Base-by-base conservation (phyloP, 2,797 vertebrate species). In the Adrianichthys oophorus region DNA sequence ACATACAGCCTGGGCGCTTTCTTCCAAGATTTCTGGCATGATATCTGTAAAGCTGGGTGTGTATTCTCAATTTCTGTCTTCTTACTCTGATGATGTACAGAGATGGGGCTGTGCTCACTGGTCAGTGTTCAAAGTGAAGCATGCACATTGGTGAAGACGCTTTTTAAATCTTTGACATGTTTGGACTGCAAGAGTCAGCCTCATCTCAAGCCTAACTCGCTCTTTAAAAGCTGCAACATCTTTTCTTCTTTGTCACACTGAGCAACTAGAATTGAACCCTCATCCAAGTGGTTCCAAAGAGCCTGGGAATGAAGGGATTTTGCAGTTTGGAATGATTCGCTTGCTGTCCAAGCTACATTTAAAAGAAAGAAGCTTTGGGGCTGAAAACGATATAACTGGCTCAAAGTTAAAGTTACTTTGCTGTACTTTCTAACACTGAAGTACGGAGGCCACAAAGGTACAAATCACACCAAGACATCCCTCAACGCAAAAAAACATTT, bases 1-100 rank as follows among this genome's bases (percentile, higher is more conserved):
- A 87, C 94, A 84, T 93, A 91, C 92, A 92, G 93, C 82, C 91
- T 98, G 86, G 93, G 93, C 72, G 56, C 94, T 87, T 91, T 98
- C 94, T 95, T 98, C 95, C 95, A 94, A 93, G 94, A 95, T 90
- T 95, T 99, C 92, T 99, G 96, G 95, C 95, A 93, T 91, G 95
- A 95, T 92, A 93, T 95, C 94, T 97, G 95, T 94, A 95, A 96
- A 94, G 94, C 95, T 90, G 95, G 97, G 97, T 99, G 95, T 95
- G 97, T 98, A 96, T 95, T 93, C 92, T 90, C 46, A 48, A 81
- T 86, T 88, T 72, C 68, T 83, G 56, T 70, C 72, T 73, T 78
- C 57, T 48, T 72, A 56, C 52, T 29, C 2, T 79, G 51, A 71
- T 59, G 49, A 4, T 90, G 53, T 69, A 72, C 48, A 24, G 42